A percentile compares a stretch with the other conserved stretches of the same genome.
Conservation (phyloP, 92 coral and sea anemone genomes). For the Blastomussa wellsi region DNA sequence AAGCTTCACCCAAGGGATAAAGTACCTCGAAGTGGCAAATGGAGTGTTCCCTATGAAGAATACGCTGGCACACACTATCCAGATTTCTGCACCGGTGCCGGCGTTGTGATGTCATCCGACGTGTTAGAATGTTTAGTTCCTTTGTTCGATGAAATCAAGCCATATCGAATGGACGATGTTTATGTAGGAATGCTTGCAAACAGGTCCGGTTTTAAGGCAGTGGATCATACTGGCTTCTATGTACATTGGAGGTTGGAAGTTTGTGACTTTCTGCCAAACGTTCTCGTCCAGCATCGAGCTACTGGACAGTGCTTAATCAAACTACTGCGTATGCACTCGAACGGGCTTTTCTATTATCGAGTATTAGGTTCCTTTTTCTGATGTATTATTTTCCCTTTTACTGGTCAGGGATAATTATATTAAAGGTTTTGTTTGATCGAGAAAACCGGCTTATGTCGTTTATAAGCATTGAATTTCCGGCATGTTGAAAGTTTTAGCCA, state of each 20-base stretch:
- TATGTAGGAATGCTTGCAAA: conserved; percentile 8
- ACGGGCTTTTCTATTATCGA: not conserved
- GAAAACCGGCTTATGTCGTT: not conserved
- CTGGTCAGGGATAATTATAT: not conserved
- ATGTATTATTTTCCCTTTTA: not conserved
- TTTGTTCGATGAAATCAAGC: not conserved
- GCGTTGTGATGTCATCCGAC: conserved; percentile 8
- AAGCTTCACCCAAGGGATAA: not conserved
- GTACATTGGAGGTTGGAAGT: not conserved
- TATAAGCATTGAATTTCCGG: no score
- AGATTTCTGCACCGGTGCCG: conserved; percentile 4
- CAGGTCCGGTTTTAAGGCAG: not conserved
- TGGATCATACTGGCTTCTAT: not conserved
- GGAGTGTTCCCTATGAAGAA: not conserved
- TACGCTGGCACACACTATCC: not conserved
- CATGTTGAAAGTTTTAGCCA: no score
- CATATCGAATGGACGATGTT: conserved; percentile 4
- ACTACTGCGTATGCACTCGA: not conserved
- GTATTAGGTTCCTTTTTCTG: not conserved
- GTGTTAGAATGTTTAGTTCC: not conserved
- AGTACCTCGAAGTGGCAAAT: not conserved
- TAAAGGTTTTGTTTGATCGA: not conserved
- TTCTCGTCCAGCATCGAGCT: conserved; percentile 10
- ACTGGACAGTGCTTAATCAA: conserved; percentile 2
- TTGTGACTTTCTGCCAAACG: conserved; percentile 12